Percentiles rank a stretch among this genome's conserved stretches.
Conservation (phyloP, 1,140 invertebrate genomes). For the Schlechtendalia chinensis region DNA sequence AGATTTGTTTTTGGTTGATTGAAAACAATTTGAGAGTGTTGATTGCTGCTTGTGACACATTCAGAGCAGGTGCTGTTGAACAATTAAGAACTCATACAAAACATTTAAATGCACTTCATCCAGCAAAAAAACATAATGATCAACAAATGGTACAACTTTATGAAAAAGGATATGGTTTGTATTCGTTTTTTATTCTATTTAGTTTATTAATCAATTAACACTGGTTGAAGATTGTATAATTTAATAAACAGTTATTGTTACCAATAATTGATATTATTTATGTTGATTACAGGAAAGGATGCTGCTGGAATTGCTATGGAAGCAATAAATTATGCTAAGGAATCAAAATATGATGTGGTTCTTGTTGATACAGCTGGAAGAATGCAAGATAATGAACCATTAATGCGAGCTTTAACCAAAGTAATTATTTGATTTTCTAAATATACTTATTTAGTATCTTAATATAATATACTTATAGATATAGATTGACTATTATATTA, state of each 20-base stretch:
- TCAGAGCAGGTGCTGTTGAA: constrained; percentile 97
- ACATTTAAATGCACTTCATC: constrained; percentile 92
- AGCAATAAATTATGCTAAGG: constrained; percentile 85
- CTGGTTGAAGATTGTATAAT: background rate
- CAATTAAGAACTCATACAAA: constrained; percentile 93
- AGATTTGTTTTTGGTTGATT: constrained; percentile 98
- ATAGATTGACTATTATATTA: background rate
- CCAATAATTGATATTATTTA: constrained; percentile 8
- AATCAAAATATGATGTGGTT: constrained; percentile 83
- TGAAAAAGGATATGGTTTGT: constrained; percentile 90
- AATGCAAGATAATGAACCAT: constrained; percentile 99
- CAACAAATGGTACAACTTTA: constrained; percentile 87
- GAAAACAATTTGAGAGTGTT: constrained; percentile 95
- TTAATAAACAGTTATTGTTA: background rate
- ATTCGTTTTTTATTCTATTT: background rate
- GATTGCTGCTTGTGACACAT: constrained; percentile 99
- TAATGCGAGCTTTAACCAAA: constrained; percentile 95
- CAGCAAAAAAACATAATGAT: constrained; percentile 68
- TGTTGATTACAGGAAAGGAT: constrained; percentile 75
- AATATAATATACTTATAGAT: background rate
- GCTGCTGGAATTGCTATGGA: constrained; percentile 97
- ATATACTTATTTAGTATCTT: too few relatives aligned
- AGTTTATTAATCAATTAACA: background rate
- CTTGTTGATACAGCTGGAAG: constrained; percentile 96
- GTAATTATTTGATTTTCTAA: constrained; percentile 56